Conservation (phyloP, 2,888 invertebrate species). For the Nephrocerus scutellatus region DNA sequence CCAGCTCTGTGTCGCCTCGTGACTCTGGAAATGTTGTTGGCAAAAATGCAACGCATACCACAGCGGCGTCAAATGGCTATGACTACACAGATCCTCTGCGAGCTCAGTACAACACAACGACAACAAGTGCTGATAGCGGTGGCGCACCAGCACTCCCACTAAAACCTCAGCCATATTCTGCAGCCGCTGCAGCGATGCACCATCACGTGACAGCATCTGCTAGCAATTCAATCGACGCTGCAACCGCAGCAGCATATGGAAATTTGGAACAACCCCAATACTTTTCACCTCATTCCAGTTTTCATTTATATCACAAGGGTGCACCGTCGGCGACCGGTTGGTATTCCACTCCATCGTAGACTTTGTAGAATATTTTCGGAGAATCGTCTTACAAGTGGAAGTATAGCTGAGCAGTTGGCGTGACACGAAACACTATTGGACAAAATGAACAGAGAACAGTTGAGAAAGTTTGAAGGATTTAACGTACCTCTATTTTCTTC, state of each 20-base stretch:
- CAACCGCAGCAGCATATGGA: conserved; percentile 57
- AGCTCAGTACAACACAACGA: conserved; percentile 37
- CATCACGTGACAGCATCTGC: conserved; percentile 49
- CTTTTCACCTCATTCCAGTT: conserved; percentile 74
- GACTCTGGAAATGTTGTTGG: conserved; percentile 62
- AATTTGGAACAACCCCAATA: conserved; percentile 75
- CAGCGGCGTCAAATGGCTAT: conserved; percentile 49
- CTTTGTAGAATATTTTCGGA: no score
- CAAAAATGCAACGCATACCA: conserved; percentile 33
- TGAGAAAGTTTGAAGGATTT: no score
- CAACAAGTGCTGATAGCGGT: conserved; percentile 50
- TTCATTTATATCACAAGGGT: conserved; percentile 79
- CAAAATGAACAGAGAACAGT: no score
- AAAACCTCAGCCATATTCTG: conserved; percentile 85
- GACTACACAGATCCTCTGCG: conserved; percentile 61
- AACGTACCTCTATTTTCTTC: no score
- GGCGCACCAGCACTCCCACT: conserved; percentile 66
- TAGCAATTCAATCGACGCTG: conserved; percentile 56
- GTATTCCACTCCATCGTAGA: conserved; percentile 72
- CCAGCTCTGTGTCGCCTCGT: conserved; percentile 91
- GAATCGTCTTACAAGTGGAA: no score
- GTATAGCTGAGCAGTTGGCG: no score
- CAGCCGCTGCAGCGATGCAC: conserved; percentile 59
- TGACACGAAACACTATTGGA: no score
- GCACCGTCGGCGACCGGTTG: conserved; percentile 65